A percentile compares a stretch with the other conserved stretches of the same genome.
Conservation (phyloP, 2,888 invertebrate genomes). For the Fragum whitleyi region DNA sequence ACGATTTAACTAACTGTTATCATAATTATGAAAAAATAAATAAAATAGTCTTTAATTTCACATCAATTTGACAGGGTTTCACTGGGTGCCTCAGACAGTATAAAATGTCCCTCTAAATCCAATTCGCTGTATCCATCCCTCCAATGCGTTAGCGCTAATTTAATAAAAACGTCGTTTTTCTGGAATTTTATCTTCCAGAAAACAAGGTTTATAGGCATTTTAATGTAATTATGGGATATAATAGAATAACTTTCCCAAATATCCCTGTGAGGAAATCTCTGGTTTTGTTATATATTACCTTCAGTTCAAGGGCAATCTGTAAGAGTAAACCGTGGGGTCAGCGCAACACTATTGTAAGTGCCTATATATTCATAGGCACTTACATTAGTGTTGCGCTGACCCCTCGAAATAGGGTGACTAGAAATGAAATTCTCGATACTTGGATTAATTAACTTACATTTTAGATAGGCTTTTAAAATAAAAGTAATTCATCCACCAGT, state of each 20-base stretch:
- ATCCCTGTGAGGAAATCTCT: background rate
- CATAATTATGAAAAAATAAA: too few relatives aligned
- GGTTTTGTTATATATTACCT: conserved; percentile 4
- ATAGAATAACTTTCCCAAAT: conserved; percentile 6
- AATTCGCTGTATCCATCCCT: background rate
- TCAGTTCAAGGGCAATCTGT: background rate
- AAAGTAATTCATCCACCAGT: too few relatives aligned
- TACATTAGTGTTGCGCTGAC: too few relatives aligned
- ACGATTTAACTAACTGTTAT: too few relatives aligned
- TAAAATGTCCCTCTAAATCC: conserved; percentile 8
- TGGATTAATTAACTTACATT: too few relatives aligned
- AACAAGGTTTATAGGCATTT: conserved; percentile 13
- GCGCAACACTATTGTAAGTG: too few relatives aligned
- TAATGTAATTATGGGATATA: conserved; percentile 22
- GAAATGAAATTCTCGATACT: too few relatives aligned
- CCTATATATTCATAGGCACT: too few relatives aligned
- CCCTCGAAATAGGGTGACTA: too few relatives aligned
- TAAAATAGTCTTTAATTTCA: background rate
- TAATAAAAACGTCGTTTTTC: conserved; percentile 15
- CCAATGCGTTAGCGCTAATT: background rate
- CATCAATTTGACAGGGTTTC: background rate
- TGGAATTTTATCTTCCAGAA: conserved; percentile 21
- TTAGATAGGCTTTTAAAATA: too few relatives aligned
- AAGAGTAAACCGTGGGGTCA: background rate
- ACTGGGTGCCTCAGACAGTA: background rate